Evolutionary conservation across 2,888 invertebrate genomes (phyloP), one percentile per base, ranked within the genome.

Genomic region (Camptogramma bilineatum): DNA sequence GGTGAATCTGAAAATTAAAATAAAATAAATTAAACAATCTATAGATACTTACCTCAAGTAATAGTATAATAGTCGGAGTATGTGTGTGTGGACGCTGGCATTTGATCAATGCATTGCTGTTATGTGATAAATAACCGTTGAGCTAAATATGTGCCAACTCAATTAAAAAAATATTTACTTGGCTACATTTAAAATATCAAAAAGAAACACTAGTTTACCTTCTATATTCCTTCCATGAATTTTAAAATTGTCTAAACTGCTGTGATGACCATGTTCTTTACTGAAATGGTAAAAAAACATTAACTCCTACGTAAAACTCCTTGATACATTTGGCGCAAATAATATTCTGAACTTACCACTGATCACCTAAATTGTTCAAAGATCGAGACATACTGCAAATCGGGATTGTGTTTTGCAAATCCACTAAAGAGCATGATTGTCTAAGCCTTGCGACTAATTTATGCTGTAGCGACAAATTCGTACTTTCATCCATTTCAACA

Each of bases 391-490:
- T 47, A 0, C 73, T 68, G 68, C 85, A 82, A 0, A 77, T 73
- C 10, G 82, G 78, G 0, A 75, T 53, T 0, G 78, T 67, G 61
- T 83, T 85, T 21, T 88, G 86, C 28, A 91, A 72, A 67, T 91
- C 91, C 0, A 81, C 88, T 3, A 91, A 66, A 0, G 91, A 91
- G 51, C 88, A 87, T 0, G 91, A 88, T 5, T 87, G 89, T 8
- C 88, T 74, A 42, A 91, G 65, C 13, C 86, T 79, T 0, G 88
- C 77, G 0, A 92, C 87, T 48, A 91, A 70, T 66, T 84, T 89
- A 53, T 90, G 90, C 5, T 85, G 89, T 19, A 86, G 70, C 2
- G 59, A 65, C 39, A 78, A 61, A 71, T 75, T 81, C 8, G 17
- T 24, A 0, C 34, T 65, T 44, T 67, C 54, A 39, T 82, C 82